Base-by-base conservation (phyloP, 2,113 vertebrate species). In the Gambusia holbrooki region DNA sequence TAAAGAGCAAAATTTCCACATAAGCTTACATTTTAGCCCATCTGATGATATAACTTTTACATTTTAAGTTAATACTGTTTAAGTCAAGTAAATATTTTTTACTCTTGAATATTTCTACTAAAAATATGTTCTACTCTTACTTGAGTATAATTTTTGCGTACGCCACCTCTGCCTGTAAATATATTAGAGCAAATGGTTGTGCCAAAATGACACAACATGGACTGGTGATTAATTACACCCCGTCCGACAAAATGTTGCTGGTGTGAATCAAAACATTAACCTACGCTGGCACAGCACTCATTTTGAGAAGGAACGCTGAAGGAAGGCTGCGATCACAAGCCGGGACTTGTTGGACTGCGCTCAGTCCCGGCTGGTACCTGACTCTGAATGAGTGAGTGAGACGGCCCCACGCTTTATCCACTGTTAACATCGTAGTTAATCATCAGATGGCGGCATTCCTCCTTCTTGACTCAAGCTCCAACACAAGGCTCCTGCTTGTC, bases 241-340 rank as follows among this genome's bases (percentile, higher is more conserved):
- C 19, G 28, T 33, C 66, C 67, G 74, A 80, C 61, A 68, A 58
- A 74, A 35, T 33, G 71, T 76, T 70, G 80, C 73, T 63, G 69
- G 13, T 27, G 70, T 67, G 72, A 81, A 83, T 79, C 74, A 76
- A 14, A 76, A 61, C 75, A 76, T 75, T 30, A 77, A 74, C 67
- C 76, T 58, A 60, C 69, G 71, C 79, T 90, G 89, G 89, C 88
- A 90, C 66, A 17, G 80, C 54, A 62, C 32, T 77, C 66, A 65
- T 80, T 91, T 68, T 74, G 40, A 33, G 54, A 19, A 82, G 90
- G 94, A 93, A 94, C 93, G 88, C 88, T 64, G 80, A 86, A 87
- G 79, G 83, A 86, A 87, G 79, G 82, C 66, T 27, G 75, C 65
- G 66, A 86, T 80, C 76, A 29, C 94, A 90, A 90, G 94, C 86